Evolutionary conservation across 2,888 invertebrate species (phyloP).

Genomic region (Drosophila quinaria): DNA sequence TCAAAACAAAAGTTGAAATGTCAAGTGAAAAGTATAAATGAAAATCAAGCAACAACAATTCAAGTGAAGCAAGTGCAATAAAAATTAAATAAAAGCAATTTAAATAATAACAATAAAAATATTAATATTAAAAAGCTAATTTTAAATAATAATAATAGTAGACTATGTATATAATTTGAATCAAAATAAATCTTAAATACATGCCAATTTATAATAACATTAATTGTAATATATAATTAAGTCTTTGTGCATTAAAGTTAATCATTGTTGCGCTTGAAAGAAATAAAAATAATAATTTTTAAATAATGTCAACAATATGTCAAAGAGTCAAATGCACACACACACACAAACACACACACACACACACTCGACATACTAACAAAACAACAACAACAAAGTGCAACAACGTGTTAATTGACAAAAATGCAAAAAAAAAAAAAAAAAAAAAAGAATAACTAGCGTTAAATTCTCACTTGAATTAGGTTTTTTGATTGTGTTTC

Average conservation of each 20-base stretch:
- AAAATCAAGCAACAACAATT: not conserved
- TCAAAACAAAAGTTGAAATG: slow-evolving; percentile 1
- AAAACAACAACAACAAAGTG: slow-evolving; percentile 4
- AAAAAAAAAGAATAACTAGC: not conserved
- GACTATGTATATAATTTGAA: not conserved
- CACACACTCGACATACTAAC: not conserved
- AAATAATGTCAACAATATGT: not conserved
- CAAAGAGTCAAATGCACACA: not conserved
- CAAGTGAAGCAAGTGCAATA: not conserved
- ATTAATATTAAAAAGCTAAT: not conserved
- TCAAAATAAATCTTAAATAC: too few species aligned
- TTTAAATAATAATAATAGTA: too few species aligned
- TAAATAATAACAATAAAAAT: not conserved
- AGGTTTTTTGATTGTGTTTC: slow-evolving; percentile 48
- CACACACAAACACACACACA: slow-evolving; percentile 1
- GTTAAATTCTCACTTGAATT: slow-evolving; percentile 36
- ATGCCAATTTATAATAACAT: too few species aligned
- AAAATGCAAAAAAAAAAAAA: not conserved
- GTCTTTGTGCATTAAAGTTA: too few species aligned
- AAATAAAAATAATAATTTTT: not conserved
- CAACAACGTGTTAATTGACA: slow-evolving; percentile 24
- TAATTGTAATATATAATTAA: not conserved
- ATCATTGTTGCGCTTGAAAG: too few species aligned
- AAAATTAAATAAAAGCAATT: slow-evolving; percentile 1
- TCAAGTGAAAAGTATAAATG: not conserved